Conservation (phyloP, 2,113 vertebrate genomes). For the Chionomys nivalis region DNA sequence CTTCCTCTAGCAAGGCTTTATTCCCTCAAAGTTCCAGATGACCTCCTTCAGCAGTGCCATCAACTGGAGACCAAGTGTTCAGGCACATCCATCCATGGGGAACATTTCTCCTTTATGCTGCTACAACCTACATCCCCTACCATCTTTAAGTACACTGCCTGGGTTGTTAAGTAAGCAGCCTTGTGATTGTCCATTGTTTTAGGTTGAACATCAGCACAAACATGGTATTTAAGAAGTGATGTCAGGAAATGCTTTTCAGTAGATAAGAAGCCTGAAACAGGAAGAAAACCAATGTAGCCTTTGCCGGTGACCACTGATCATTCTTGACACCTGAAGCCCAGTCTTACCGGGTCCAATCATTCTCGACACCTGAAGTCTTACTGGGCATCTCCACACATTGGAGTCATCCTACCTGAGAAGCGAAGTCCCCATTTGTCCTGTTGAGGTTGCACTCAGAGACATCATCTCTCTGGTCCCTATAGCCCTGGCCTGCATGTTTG, state of each 20-base stretch:
- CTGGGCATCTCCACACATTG: neutral
- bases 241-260: neutral
- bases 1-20: neutral
- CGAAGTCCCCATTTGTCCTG: neutral
- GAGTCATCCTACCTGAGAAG: neutral
- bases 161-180: neutral
- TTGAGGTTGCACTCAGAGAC: neutral
- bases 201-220: neutral
- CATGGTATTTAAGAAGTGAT: neutral
- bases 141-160: neutral
- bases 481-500: neutral
- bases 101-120: neutral
- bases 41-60: neutral
- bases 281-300: neutral
- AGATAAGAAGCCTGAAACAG: neutral
- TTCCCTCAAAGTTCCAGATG: neutral
- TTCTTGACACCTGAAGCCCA: neutral
- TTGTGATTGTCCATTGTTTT: neutral
- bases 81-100: no score
- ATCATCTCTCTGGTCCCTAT: neutral
- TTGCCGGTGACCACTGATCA: neutral
- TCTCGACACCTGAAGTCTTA: neutral
- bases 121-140: neutral
- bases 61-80: neutral
- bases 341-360: neutral